These are phyloP conservation scores for Amblyopsis rosae DNA, from an alignment of 2,113 vertebrate species.

Conservation along the genomic window DNA sequence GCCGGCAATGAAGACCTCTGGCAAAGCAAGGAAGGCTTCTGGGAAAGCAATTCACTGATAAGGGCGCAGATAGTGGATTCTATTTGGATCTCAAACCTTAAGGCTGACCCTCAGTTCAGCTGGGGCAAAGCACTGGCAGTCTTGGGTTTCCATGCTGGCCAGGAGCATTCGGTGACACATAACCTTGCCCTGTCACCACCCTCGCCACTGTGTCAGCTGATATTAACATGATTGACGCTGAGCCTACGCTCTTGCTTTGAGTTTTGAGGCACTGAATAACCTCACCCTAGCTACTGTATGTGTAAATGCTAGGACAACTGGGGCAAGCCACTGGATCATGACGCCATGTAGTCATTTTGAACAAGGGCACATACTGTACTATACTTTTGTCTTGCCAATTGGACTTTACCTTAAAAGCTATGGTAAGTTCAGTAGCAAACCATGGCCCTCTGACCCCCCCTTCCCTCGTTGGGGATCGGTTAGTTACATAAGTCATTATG, in stretches of 20 bases:
- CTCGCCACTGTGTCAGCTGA: slow-evolving; percentile 74
- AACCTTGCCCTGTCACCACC: slow-evolving; percentile 81
- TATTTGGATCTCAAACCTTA: slow-evolving; percentile 58
- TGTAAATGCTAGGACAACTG: slow-evolving; percentile 68
- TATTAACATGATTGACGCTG: slow-evolving; percentile 78
- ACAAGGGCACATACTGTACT: slow-evolving; percentile 55
- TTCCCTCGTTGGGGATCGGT: no score
- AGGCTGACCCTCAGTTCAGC: slow-evolving; percentile 56
- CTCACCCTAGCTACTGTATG: slow-evolving; percentile 62
- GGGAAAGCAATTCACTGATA: slow-evolving; percentile 40
- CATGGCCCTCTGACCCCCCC: no score
- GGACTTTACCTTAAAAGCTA: background rate
- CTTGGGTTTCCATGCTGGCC: slow-evolving; percentile 60
- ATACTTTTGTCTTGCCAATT: slow-evolving; percentile 38
- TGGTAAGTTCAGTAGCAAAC: no score
- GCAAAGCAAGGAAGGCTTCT: slow-evolving; percentile 8
- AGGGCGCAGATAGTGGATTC: slow-evolving; percentile 39
- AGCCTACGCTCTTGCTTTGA: slow-evolving; percentile 60
- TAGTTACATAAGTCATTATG: no score
- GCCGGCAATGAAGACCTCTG: slow-evolving; percentile 27
- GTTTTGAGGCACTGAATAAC: slow-evolving; percentile 75
- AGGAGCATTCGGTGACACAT: slow-evolving; percentile 73
- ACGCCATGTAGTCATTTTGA: slow-evolving; percentile 51
- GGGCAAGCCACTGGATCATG: slow-evolving; percentile 54
- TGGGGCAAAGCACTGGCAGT: slow-evolving; percentile 61